Conservation (phyloP, 2,797 vertebrate genomes). For the Brachymystax lenok region DNA sequence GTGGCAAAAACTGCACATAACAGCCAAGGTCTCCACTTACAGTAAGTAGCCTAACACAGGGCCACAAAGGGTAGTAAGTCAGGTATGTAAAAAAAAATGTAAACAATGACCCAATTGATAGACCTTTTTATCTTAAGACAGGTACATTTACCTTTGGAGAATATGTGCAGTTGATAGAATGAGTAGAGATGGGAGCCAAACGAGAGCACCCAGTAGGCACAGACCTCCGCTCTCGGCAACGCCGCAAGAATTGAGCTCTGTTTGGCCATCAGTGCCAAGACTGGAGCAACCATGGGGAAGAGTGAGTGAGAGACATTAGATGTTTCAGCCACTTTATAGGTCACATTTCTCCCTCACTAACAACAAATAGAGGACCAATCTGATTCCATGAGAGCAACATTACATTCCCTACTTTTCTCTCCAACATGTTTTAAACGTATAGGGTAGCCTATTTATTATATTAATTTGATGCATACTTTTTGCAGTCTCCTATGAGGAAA, state of each 20-base stretch:
- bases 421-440: background rate
- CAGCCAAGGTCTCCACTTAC: too few species aligned
- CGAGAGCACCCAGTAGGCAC: conserved; percentile 76
- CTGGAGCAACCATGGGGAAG: background rate
- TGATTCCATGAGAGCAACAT: background rate
- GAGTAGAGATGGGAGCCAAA: conserved; percentile 78
- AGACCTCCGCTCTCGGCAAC: conserved; percentile 63
- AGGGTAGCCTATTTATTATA: background rate
- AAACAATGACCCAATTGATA: conserved; percentile 20
- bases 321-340: too few species aligned
- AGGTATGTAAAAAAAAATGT: too few species aligned
- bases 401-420: background rate
- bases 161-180: conserved; percentile 77
- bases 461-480: background rate
- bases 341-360: background rate
- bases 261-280: conserved; percentile 53
- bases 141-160: conserved; percentile 73
- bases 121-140: background rate
- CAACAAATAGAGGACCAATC: background rate
- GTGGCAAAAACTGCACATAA: too few species aligned
- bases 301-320: background rate
- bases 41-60: too few species aligned
- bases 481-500: background rate
- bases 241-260: conserved; percentile 46
- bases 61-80: background rate